Percentiles rank a stretch among this genome's conserved stretches.
These are phyloP conservation scores for Bibio marci DNA, from an alignment of 2,888 invertebrate species.

Conservation along the genomic window DNA sequence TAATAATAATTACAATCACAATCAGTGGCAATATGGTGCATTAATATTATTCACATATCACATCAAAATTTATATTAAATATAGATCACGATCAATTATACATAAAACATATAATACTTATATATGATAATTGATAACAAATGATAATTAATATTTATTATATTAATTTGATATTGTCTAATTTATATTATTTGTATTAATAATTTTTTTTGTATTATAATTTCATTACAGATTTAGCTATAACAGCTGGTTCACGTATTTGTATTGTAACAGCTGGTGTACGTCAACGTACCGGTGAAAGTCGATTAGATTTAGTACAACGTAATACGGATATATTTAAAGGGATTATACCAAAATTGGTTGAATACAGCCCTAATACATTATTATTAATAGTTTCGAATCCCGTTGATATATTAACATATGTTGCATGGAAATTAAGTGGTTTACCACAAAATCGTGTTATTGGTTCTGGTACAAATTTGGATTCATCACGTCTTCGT, in stretches of 20 bases:
- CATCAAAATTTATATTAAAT: no score
- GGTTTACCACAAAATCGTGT: slow-evolving; percentile 75
- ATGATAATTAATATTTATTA: no score
- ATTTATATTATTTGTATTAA: no score
- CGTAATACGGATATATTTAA: slow-evolving; percentile 81
- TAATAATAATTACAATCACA: no score
- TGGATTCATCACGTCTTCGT: slow-evolving; percentile 82
- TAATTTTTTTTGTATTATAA: background rate
- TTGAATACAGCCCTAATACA: slow-evolving; percentile 63
- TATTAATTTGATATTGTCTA: no score
- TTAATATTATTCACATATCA: no score
- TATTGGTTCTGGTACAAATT: slow-evolving; percentile 83
- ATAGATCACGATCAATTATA: no score
- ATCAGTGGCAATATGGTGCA: no score
- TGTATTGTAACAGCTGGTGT: slow-evolving; percentile 86
- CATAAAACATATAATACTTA: no score
- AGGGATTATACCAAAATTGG: slow-evolving; percentile 55
- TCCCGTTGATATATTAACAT: slow-evolving; percentile 84
- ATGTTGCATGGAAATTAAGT: slow-evolving; percentile 88
- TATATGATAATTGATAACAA: no score
- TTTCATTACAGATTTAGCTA: slow-evolving; percentile 42
- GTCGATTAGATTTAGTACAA: slow-evolving; percentile 73
- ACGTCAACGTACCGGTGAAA: slow-evolving; percentile 77
- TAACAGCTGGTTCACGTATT: slow-evolving; percentile 62
- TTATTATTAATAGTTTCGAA: slow-evolving; percentile 78